Conservation (phyloP, 2,113 vertebrate species). For the Scomber scombrus region DNA sequence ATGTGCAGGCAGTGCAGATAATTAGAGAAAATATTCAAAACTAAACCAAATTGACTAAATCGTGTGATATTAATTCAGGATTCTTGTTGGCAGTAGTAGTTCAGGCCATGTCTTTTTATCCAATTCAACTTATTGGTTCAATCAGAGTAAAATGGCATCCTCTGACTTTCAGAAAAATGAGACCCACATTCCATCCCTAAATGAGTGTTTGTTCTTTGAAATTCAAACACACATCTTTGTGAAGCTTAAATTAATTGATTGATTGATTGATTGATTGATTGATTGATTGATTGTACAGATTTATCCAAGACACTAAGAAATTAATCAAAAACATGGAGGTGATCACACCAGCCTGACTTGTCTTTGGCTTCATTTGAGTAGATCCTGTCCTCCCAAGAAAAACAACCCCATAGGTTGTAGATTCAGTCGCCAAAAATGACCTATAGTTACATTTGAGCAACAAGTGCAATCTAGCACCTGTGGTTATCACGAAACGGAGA, state of each 20-base stretch:
- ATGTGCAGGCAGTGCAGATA: not conserved
- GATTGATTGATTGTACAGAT: no score
- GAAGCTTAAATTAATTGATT: no score
- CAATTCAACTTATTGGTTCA: not conserved
- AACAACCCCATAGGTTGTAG: no score
- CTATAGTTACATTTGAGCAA: no score
- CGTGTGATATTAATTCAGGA: not conserved
- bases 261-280: no score
- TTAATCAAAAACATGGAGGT: not conserved
- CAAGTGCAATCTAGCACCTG: no score
- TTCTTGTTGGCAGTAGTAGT: no score
- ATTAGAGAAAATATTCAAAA: not conserved
- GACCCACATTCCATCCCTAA: no score
- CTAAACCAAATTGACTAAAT: no score
- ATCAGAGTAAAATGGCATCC: not conserved
- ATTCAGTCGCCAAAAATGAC: no score
- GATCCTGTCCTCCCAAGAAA: no score
- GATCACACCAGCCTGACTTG: conserved; percentile 17
- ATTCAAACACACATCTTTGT: not conserved
- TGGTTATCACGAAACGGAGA: no score
- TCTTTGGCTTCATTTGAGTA: not conserved
- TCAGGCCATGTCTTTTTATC: not conserved
- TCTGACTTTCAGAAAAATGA: not conserved
- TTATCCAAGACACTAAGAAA: not conserved
- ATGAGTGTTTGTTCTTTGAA: not conserved